Conservation (phyloP, 2,113 vertebrate genomes). For the Oceanodroma tethys region DNA sequence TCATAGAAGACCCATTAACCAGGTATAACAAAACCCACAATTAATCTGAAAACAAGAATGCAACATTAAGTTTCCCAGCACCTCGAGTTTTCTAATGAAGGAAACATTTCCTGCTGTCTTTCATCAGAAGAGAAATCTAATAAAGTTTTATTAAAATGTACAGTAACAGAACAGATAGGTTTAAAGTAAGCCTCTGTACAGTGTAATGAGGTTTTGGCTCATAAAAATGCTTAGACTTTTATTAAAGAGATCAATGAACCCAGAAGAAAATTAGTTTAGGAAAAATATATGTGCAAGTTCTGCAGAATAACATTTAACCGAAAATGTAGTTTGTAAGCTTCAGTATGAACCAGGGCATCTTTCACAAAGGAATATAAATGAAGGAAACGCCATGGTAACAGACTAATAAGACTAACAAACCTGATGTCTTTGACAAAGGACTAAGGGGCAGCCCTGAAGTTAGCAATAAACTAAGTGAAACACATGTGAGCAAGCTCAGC, state of each 20-base stretch:
- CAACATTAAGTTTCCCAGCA: constrained; percentile 10
- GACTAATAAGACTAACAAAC: background rate
- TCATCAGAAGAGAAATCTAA: constrained; percentile 56
- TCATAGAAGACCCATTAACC: background rate
- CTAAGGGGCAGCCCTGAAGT: background rate
- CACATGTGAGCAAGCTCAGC: background rate
- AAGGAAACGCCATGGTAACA: background rate
- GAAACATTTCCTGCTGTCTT: constrained; percentile 49
- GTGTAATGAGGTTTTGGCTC: constrained; percentile 50
- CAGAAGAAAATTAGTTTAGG: constrained; percentile 49
- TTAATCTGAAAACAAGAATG: constrained; percentile 57
- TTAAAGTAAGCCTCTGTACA: constrained; percentile 51
- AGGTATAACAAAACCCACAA: constrained; percentile 33
- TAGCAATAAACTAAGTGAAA: background rate
- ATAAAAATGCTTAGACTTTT: constrained; percentile 57
- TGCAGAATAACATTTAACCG: background rate
- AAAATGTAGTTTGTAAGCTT: background rate
- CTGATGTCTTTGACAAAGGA: background rate
- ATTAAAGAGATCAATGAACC: constrained; percentile 67
- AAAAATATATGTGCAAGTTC: constrained; percentile 10
- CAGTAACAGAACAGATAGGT: constrained; percentile 45
- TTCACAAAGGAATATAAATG: background rate
- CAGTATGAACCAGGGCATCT: background rate
- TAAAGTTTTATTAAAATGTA: constrained; percentile 72
- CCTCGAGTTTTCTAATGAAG: constrained; percentile 57